Percentiles rank a stretch among this genome's conserved stretches.
Evolutionary conservation across 2,113 vertebrate species (phyloP).

Genomic region (Junco hyemalis): DNA sequence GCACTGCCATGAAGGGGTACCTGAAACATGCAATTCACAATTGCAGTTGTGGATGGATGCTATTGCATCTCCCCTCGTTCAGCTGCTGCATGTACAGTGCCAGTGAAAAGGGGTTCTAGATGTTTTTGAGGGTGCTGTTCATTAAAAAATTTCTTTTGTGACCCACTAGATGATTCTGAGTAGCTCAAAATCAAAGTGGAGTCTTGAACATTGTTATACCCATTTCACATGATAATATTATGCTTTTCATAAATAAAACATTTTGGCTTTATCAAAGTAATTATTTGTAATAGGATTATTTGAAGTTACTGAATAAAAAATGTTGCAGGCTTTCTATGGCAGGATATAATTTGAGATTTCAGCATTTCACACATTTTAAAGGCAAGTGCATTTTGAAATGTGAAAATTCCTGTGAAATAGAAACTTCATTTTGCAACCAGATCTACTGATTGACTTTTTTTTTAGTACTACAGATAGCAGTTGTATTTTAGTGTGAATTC

Average conservation of each 20-base stretch:
- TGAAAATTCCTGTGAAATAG: background rate
- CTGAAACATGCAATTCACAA: conserved; percentile 11
- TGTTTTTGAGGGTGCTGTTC: background rate
- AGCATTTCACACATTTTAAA: background rate
- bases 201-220: background rate
- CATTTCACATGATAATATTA: conserved; percentile 20
- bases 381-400: background rate
- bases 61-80: background rate
- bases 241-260: conserved; percentile 55
- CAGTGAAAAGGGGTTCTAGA: background rate
- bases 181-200: conserved; percentile 11
- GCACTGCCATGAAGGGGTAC: background rate
- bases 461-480: background rate
- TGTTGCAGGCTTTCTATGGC: background rate
- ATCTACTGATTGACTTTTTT: background rate
- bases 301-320: conserved; percentile 25
- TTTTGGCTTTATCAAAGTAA: conserved; percentile 44
- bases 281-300: conserved; percentile 49
- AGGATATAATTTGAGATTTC: conserved; percentile 20
- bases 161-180: background rate
- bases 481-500: background rate
- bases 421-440: background rate
- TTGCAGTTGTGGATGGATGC: background rate
- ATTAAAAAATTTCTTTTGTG: background rate
- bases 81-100: background rate